Percentiles rank a stretch among this genome's conserved stretches.
Evolutionary conservation across 1,140 invertebrate species (phyloP).

Genomic region (Lepidurus apus): DNA sequence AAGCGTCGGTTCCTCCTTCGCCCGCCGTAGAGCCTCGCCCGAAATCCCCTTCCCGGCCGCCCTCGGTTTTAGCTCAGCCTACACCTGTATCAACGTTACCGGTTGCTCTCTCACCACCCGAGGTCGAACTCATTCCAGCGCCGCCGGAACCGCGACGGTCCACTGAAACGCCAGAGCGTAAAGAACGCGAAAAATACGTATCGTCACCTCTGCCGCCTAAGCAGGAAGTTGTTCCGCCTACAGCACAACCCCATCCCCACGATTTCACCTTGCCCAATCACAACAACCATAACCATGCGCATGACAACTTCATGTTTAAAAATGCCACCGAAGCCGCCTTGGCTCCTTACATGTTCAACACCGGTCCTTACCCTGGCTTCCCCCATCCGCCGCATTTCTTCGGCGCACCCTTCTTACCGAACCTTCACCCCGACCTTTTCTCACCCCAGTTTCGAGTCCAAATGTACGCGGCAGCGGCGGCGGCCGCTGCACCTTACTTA

Average conservation of each 20-base stretch:
- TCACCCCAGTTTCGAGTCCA: background rate
- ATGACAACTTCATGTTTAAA: constrained; percentile 1
- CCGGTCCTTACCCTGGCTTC: background rate
- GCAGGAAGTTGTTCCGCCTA: background rate
- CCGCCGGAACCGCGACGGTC: too few relatives aligned
- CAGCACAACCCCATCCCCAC: background rate
- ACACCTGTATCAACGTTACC: too few relatives aligned
- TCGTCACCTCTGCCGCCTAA: background rate
- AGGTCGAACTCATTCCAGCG: too few relatives aligned
- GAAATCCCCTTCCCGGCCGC: too few relatives aligned
- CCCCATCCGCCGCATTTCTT: constrained; percentile 23
- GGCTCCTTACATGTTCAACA: constrained; percentile 28
- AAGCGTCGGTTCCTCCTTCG: too few relatives aligned
- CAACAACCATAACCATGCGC: background rate
- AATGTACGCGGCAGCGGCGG: background rate
- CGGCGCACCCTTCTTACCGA: constrained; percentile 13
- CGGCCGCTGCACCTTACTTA: background rate
- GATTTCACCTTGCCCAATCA: background rate
- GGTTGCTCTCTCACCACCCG: too few relatives aligned
- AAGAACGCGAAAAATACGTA: background rate
- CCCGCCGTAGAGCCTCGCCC: too few relatives aligned
- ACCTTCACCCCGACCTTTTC: constrained; percentile 27
- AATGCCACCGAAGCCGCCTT: constrained; percentile 5
- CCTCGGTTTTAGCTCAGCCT: too few relatives aligned
- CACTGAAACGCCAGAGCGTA: background rate